Evolutionary conservation across 2,113 vertebrate genomes (phyloP).

Genomic region (Scortum barcoo): DNA sequence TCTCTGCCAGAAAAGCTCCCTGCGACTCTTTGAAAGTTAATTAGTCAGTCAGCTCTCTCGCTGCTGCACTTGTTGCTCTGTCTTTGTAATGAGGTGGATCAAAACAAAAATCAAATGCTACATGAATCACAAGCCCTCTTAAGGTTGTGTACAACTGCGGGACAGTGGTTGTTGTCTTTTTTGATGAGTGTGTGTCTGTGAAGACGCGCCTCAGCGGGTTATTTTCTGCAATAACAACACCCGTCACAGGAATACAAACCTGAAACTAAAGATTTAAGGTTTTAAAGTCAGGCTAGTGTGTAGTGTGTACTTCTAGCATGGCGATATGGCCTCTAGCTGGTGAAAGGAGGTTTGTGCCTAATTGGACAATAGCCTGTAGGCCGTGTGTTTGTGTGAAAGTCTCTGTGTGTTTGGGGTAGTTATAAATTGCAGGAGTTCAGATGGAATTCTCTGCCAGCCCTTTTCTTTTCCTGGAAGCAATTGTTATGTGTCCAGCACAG

Average conservation of each 20-base stretch:
- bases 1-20: slow-evolving; percentile 20
- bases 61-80: slow-evolving; percentile 22
- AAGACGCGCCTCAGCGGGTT: background rate
- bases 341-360: background rate
- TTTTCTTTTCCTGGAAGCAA: background rate
- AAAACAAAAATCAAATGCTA: slow-evolving; percentile 24
- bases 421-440: background rate
- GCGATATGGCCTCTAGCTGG: background rate
- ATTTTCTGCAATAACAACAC: background rate
- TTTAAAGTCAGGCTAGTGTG: background rate
- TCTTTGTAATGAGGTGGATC: slow-evolving; percentile 31
- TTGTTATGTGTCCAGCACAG: background rate
- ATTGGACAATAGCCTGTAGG: background rate
- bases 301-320: background rate
- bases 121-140: background rate
- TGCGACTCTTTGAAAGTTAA: slow-evolving; percentile 41
- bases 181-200: background rate
- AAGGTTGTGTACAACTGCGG: background rate
- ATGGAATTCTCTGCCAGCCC: background rate
- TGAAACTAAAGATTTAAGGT: background rate
- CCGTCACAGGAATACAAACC: background rate
- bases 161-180: background rate
- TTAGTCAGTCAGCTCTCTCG: slow-evolving; percentile 32
- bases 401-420: background rate
- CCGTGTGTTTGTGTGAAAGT: background rate